These are phyloP conservation scores for Eilema sororculum DNA, from an alignment of 2,888 invertebrate genomes.

Conservation along the genomic window DNA sequence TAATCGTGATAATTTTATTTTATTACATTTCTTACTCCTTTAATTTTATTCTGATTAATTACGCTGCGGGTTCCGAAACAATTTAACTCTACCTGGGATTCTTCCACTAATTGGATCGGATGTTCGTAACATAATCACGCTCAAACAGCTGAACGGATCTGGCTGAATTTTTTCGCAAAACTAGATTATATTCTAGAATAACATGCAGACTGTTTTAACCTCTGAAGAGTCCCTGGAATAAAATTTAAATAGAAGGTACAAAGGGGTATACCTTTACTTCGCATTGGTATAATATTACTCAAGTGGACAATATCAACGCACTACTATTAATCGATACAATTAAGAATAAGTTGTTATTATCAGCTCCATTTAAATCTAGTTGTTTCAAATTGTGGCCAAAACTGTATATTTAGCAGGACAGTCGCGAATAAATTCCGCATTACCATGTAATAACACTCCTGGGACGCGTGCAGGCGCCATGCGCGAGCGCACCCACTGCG, in stretches of 20 bases:
- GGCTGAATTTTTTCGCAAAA: no score
- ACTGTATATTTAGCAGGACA: background rate
- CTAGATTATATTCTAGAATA: no score
- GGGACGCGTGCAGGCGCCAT: conserved; percentile 9
- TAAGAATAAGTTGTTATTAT: background rate
- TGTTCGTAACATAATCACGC: no score
- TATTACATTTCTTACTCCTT: conserved; percentile 6
- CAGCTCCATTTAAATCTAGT: background rate
- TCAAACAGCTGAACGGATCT: no score
- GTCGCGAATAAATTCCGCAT: background rate
- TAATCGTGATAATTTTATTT: conserved; percentile 2
- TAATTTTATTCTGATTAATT: background rate
- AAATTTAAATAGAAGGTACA: no score
- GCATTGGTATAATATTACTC: background rate
- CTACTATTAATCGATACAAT: background rate
- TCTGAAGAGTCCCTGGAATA: no score
- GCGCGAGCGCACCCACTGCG: conserved; percentile 29
- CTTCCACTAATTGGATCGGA: no score
- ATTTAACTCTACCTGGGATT: background rate
- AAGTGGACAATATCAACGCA: background rate
- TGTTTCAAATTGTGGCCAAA: background rate
- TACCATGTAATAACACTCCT: conserved; percentile 2
- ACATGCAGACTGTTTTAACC: no score
- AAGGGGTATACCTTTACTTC: no score
- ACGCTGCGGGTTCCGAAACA: background rate